These are phyloP conservation scores for Drosophila hawaiiensis DNA, from an alignment of 2,888 invertebrate species.

Conservation along the genomic window DNA sequence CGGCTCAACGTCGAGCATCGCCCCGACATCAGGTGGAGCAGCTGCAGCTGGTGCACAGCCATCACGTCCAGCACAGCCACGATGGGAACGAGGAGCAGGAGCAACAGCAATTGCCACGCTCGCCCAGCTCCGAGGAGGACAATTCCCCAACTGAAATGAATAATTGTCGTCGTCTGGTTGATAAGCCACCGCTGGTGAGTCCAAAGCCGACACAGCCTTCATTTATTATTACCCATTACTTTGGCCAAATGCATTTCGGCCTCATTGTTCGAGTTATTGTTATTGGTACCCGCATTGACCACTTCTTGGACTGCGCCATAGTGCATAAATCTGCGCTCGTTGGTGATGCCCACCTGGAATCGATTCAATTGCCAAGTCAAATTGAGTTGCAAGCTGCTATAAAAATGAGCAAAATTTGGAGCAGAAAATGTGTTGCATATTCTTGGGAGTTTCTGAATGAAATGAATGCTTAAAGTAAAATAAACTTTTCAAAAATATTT, in stretches of 20 bases:
- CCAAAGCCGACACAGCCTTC: constrained; percentile 8
- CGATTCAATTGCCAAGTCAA: constrained; percentile 20
- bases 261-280: constrained; percentile 11
- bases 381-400: not conserved
- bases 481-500: constrained; percentile 6
- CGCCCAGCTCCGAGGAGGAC: constrained; percentile 92
- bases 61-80: constrained; percentile 51
- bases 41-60: constrained; percentile 73
- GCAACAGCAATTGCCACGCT: constrained; percentile 71
- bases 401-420: constrained; percentile 2
- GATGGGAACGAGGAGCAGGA: constrained; percentile 49
- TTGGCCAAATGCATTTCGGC: constrained; percentile 30
- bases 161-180: constrained; percentile 92
- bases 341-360: constrained; percentile 28
- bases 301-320: constrained; percentile 1
- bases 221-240: constrained; percentile 48
- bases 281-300: constrained; percentile 35
- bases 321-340: constrained; percentile 47
- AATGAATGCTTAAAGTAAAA: not conserved
- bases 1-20: constrained; percentile 44
- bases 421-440: constrained; percentile 51
- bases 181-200: constrained; percentile 90
- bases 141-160: constrained; percentile 95
- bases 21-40: constrained; percentile 69
- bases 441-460: constrained; percentile 37